These are phyloP conservation scores for Netelia inedita DNA, from an alignment of 2,888 invertebrate genomes.

Conservation along the genomic window DNA sequence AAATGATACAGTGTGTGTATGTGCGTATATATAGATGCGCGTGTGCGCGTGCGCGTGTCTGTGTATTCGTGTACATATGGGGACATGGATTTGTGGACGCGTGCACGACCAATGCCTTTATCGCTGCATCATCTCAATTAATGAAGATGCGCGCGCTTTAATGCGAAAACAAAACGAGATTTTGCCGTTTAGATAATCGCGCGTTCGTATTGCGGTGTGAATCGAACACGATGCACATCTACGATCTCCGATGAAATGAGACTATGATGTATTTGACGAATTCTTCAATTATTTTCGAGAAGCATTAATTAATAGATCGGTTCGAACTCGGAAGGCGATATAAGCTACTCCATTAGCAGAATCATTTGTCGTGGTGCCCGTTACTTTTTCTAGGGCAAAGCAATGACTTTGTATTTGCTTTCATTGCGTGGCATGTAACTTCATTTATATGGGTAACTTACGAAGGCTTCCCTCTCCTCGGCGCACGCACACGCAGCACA, in stretches of 20 bases:
- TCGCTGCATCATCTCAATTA: slow-evolving; percentile 5
- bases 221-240: not conserved
- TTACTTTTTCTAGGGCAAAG: not conserved
- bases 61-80: not conserved
- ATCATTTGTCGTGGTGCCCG: not conserved
- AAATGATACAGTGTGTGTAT: not conserved
- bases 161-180: not conserved
- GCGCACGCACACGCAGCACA: not conserved
- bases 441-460: not conserved
- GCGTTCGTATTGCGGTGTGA: not conserved
- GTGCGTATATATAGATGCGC: not conserved
- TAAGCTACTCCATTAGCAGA: not conserved
- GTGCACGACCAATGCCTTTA: not conserved
- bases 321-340: not conserved
- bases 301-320: not conserved
- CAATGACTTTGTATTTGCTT: not conserved
- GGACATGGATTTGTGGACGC: too few relatives aligned
- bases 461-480: not conserved
- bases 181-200: not conserved
- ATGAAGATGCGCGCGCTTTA: slow-evolving; percentile 5
- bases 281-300: too few relatives aligned
- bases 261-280: not conserved
- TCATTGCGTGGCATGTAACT: not conserved
- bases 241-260: slow-evolving; percentile 10
- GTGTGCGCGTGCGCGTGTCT: not conserved